Percentiles rank a stretch among this genome's conserved stretches.
Evolutionary conservation across 2,888 invertebrate genomes (phyloP).

Genomic region (Tetramorium bicarinatum): DNA sequence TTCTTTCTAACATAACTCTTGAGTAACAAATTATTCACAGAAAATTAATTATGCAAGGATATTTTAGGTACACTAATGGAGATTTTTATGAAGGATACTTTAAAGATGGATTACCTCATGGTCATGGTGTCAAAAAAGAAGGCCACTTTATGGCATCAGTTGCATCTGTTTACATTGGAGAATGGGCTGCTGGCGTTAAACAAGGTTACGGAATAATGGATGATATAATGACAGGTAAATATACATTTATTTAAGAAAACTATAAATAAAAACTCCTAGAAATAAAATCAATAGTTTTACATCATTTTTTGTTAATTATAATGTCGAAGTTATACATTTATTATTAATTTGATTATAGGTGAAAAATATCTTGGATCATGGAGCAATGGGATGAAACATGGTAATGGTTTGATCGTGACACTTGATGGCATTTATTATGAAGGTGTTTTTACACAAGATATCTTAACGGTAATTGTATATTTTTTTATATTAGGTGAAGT

Average conservation of each 20-base stretch:
- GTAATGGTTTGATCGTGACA: conserved; percentile 95
- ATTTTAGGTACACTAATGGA: conserved; percentile 89
- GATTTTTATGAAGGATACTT: conserved; percentile 96
- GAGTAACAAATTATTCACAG: neutral
- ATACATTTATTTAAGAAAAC: neutral
- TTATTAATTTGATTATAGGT: conserved; percentile 85
- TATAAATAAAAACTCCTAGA: neutral
- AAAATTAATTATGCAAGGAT: conserved; percentile 8
- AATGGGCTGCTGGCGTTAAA: conserved; percentile 92
- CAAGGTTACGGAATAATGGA: conserved; percentile 97
- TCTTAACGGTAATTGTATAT: conserved; percentile 89
- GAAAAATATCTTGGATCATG: conserved; percentile 97
- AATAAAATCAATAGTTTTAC: neutral
- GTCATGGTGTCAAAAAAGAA: conserved; percentile 94
- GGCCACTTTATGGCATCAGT: conserved; percentile 92
- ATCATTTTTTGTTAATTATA: neutral
- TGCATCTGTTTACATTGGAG: conserved; percentile 95
- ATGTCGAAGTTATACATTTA: conserved; percentile 7
- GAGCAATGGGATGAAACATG: conserved; percentile 94
- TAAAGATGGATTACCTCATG: conserved; percentile 93
- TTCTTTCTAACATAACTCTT: neutral
- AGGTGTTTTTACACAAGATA: conserved; percentile 93
- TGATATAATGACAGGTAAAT: conserved; percentile 91
- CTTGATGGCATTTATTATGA: conserved; percentile 97
- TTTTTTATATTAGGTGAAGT: too few species aligned